phyloP scores from a whole-genome alignment of 2,113 vertebrate species.

The Sprattus sprattus region DNA sequence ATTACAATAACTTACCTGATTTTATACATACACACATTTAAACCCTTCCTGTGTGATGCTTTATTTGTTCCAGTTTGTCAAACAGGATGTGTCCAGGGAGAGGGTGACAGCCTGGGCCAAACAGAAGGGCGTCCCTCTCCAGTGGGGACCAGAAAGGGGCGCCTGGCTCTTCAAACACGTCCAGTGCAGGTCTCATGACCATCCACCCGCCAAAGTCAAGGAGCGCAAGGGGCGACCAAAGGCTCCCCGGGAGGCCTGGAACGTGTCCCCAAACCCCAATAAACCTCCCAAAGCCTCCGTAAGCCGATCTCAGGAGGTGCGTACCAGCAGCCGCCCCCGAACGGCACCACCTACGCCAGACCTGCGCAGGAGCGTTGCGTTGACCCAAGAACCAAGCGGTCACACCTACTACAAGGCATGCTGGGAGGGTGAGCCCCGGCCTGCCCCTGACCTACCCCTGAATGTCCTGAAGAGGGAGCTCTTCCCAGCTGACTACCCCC shows the following conservation, averaged over 20 bases:
- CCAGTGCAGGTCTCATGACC: not conserved
- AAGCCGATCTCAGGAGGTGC: conserved; percentile 48
- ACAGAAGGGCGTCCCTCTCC: conserved; percentile 52
- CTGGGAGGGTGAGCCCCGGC: conserved; percentile 43
- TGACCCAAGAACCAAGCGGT: conserved; percentile 33
- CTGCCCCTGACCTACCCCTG: conserved; percentile 53
- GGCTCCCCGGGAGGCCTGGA: conserved; percentile 17
- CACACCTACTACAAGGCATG: conserved; percentile 41
- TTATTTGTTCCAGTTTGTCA: conserved; percentile 34
- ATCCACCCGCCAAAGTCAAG: not conserved
- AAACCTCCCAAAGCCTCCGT: conserved; percentile 26
- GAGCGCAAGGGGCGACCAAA: not conserved
- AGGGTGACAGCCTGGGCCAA: conserved; percentile 53
- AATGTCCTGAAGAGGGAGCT: conserved; percentile 58
- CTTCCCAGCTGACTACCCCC: conserved; percentile 58
- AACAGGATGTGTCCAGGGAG: conserved; percentile 35
- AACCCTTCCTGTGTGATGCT: not conserved
- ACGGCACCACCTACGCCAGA: conserved; percentile 36
- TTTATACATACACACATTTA: not conserved
- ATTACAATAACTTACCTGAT: not conserved
- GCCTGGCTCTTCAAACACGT: conserved; percentile 20
- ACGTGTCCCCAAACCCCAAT: conserved; percentile 31
- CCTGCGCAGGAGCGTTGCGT: conserved; percentile 45
- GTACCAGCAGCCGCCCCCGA: conserved; percentile 42
- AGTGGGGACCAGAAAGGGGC: conserved; percentile 23